Base-by-base conservation (phyloP, 2,113 vertebrate species). In the Phrynocephalus versicolor region DNA sequence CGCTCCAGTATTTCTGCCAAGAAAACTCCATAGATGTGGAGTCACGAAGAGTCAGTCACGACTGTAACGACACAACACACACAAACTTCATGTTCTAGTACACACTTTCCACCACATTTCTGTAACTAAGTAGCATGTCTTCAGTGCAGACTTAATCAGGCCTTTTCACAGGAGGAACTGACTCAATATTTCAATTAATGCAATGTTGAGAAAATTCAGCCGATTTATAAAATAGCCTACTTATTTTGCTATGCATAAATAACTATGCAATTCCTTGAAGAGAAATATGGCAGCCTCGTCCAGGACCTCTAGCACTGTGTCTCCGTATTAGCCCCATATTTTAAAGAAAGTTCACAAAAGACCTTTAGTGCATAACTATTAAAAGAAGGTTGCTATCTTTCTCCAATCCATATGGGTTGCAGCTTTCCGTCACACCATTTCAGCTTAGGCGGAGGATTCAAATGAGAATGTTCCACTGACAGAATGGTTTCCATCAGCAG, bases 61-160 rank as follows among this genome's bases (percentile, higher is more conserved):
- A n/a, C n/a, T n/a, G n/a, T n/a, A n/a, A n/a, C n/a, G n/a, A n/a
- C n/a, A n/a, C n/a, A n/a, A n/a, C n/a, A n/a, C n/a, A n/a, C n/a
- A n/a, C n/a, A n/a, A 95, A 85, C 74, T 85, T 88, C 90, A 58
- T 83, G 55, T 62, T 84, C 83, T 88, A 89, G 87, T 27, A 92
- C 60, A 77, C 89, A 89, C 25, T 88, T 87, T 90, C 83, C 9
- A 39, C 87, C 89, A 81, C 8, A 39, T 35, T 71, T 72, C 82
- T 85, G 87, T 82, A 84, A 84, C 89, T 87, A 79, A 71, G 41
- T 81, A 78, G 79, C 27, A 1, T 81, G 78, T 88, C 58, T 78
- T 86, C 82, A 70, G 45, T 0, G 89, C 55, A 92, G 15, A 37
- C 27, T 19, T 89, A 75, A 91, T 88, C 88, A 92, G 80, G 75